These are phyloP conservation scores for Paedocypris sp. DNA, from an alignment of 2,113 vertebrate species.

Conservation along the genomic window DNA sequence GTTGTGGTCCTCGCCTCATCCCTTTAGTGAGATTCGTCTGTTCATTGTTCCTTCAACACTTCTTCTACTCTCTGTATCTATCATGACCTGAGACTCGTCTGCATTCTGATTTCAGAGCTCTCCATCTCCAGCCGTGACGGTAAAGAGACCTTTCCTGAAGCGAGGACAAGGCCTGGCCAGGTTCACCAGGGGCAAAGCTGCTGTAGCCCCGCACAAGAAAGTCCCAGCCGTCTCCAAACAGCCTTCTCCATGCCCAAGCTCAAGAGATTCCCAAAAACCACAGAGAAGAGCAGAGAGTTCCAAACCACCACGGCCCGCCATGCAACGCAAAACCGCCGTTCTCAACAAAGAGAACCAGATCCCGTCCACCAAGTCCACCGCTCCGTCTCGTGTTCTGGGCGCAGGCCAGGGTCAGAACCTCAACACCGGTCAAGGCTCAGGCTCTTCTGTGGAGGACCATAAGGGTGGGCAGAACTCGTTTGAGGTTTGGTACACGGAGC, in stretches of 20 bases:
- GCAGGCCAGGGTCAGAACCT: slow-evolving; percentile 49
- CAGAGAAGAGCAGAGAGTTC: slow-evolving; percentile 32
- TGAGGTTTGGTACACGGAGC: slow-evolving; percentile 76
- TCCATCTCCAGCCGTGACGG: slow-evolving; percentile 29
- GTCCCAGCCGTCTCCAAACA: slow-evolving; percentile 8
- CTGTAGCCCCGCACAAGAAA: slow-evolving; percentile 37
- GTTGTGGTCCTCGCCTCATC: not conserved
- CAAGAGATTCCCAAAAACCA: slow-evolving; percentile 21
- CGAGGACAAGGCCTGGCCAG: slow-evolving; percentile 79
- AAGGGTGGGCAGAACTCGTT: slow-evolving; percentile 57
- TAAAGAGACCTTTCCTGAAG: slow-evolving; percentile 77
- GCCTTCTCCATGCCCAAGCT: slow-evolving; percentile 24
- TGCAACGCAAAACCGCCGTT: slow-evolving; percentile 67
- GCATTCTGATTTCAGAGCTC: slow-evolving; percentile 2
- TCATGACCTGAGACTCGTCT: too few relatives aligned
- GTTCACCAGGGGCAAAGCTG: slow-evolving; percentile 63
- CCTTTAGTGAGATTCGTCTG: not conserved
- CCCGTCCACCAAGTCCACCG: slow-evolving; percentile 25
- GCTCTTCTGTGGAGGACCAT: not conserved
- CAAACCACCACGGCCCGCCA: slow-evolving; percentile 24
- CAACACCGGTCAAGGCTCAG: slow-evolving; percentile 29
- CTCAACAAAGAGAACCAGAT: slow-evolving; percentile 62
- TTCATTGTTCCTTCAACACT: not conserved
- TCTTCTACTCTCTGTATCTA: not conserved
- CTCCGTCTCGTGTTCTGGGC: slow-evolving; percentile 19